Evolutionary conservation across 53 echinoderm and acorn worm species (phyloP).

Genomic region (Zoroaster sp.): DNA sequence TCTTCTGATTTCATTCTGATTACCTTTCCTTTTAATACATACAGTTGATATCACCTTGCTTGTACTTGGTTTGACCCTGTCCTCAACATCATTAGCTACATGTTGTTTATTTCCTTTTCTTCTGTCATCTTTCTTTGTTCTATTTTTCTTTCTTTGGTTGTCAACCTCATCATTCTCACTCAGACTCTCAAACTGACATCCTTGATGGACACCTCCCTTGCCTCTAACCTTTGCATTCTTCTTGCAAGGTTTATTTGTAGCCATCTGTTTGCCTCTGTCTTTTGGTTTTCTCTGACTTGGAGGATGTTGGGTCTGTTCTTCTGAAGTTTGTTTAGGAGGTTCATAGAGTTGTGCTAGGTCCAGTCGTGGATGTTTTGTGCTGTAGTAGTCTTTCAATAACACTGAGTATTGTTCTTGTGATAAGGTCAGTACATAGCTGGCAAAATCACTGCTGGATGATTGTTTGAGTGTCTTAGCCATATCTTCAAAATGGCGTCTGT

Average conservation of each 20-base stretch:
- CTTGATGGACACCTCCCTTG: neutral
- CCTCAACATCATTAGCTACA: neutral
- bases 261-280: neutral
- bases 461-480: constrained; percentile 64
- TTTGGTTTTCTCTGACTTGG: neutral
- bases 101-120: neutral
- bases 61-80: neutral
- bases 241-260: neutral
- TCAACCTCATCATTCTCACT: neutral
- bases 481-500: constrained; percentile 78
- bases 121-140: neutral
- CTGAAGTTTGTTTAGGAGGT: neutral
- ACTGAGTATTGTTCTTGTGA: constrained; percentile 40
- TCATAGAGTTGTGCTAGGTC: constrained; percentile 45
- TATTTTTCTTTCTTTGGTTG: neutral
- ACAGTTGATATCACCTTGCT: too few relatives aligned
- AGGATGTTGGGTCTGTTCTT: neutral
- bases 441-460: constrained; percentile 41
- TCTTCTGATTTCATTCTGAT: neutral
- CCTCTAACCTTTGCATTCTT: neutral
- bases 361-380: constrained; percentile 45
- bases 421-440: constrained; percentile 46
- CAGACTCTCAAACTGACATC: constrained; percentile 16
- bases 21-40: neutral
- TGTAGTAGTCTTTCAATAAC: constrained; percentile 62